A percentile compares a stretch with the other conserved stretches of the same genome.
phyloP scores from a whole-genome alignment of 2,113 vertebrate species.

The Pipa parva region DNA sequence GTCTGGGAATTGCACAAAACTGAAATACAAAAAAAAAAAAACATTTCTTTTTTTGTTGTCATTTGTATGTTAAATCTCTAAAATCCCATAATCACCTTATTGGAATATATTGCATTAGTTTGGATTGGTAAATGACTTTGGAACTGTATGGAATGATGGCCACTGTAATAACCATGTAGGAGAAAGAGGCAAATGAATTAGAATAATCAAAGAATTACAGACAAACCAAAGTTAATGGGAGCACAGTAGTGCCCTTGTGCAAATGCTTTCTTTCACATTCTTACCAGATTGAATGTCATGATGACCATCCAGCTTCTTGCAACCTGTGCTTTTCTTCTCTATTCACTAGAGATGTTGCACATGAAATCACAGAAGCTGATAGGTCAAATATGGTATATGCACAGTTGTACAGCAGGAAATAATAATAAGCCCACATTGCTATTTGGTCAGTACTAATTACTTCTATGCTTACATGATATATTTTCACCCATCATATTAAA shows the following conservation, averaged over 20 bases:
- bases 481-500: conserved; percentile 42
- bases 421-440: conserved; percentile 42
- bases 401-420: conserved; percentile 62
- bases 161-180: not conserved
- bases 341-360: conserved; percentile 13
- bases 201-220: conserved; percentile 39
- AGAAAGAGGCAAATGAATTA: not conserved
- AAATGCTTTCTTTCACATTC: conserved; percentile 52
- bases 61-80: conserved; percentile 13
- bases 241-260: conserved; percentile 64
- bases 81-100: conserved; percentile 35
- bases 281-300: conserved; percentile 9
- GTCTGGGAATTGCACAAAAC: conserved; percentile 1
- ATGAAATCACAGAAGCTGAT: conserved; percentile 45
- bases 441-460: conserved; percentile 53
- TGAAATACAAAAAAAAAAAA: not conserved
- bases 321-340: conserved; percentile 13
- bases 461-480: conserved; percentile 56
- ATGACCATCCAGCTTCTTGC: not conserved
- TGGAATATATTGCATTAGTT: conserved; percentile 19
- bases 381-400: conserved; percentile 64
- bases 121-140: conserved; percentile 18
- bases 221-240: conserved; percentile 87
- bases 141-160: not conserved
- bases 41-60: conserved; percentile 30